A percentile compares a stretch with the other conserved stretches of the same genome.
phyloP scores from a whole-genome alignment of 23 tunicate genomes.

The Trididemnum miniatum region DNA sequence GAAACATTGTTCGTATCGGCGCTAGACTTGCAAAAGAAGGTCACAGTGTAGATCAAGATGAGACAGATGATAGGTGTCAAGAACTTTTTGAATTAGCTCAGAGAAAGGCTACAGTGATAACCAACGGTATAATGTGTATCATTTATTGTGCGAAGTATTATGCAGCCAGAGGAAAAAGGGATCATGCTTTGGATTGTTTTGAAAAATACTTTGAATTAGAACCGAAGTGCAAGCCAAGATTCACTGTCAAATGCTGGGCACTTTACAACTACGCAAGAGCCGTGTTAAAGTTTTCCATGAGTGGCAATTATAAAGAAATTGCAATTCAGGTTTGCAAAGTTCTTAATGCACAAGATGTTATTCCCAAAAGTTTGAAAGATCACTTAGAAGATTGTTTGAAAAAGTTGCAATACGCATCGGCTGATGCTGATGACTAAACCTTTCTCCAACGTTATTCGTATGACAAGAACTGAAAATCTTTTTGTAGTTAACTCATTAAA shows the following conservation, averaged over 20 bases:
- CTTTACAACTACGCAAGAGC: slow-evolving; percentile 48
- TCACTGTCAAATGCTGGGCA: slow-evolving; percentile 51
- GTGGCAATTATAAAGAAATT: background rate
- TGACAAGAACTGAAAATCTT: too few relatives aligned
- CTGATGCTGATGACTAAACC: too few relatives aligned
- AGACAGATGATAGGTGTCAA: slow-evolving; percentile 6
- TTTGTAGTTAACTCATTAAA: too few relatives aligned
- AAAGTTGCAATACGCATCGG: background rate
- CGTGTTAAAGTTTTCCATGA: background rate
- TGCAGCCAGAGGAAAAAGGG: slow-evolving; percentile 33
- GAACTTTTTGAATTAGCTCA: slow-evolving; percentile 12
- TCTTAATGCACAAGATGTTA: background rate
- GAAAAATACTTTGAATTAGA: slow-evolving; percentile 18
- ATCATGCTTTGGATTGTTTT: slow-evolving; percentile 15
- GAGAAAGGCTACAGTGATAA: background rate
- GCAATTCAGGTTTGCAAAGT: slow-evolving; percentile 9
- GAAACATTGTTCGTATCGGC: slow-evolving; percentile 4
- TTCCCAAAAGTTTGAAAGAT: background rate
- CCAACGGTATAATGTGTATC: slow-evolving; percentile 31
- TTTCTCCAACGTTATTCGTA: too few relatives aligned
- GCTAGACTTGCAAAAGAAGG: background rate
- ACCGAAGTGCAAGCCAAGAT: slow-evolving; percentile 8
- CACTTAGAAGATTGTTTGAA: background rate
- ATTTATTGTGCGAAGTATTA: slow-evolving; percentile 56
- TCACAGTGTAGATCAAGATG: background rate